A percentile compares a stretch with the other conserved stretches of the same genome.
Evolutionary conservation across 92 coral and sea anemone species (phyloP).

Genomic region (Phenganax subtilis): DNA sequence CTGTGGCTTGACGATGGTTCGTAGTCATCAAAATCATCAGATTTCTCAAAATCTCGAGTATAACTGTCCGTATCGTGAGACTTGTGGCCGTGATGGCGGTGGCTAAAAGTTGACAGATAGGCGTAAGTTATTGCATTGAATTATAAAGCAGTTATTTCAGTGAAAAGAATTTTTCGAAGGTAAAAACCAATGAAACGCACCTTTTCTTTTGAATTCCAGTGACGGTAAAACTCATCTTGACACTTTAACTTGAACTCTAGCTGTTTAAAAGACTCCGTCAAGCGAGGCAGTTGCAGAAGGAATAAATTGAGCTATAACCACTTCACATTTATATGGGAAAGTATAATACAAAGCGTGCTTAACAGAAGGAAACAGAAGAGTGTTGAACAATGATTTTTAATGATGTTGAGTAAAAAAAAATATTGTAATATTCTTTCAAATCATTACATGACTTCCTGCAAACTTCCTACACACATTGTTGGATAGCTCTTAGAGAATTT

Average conservation of each 20-base stretch:
- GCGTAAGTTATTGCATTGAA: no score
- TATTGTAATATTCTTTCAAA: slow-evolving; percentile 10
- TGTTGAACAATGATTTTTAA: slow-evolving; percentile 6
- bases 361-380: not conserved
- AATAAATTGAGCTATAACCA: not conserved
- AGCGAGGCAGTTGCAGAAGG: not conserved
- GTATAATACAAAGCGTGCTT: slow-evolving; percentile 7
- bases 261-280: not conserved
- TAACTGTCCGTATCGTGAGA: not conserved
- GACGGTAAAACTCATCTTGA: slow-evolving; percentile 20
- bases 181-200: not conserved
- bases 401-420: not conserved
- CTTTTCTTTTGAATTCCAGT: slow-evolving; percentile 40
- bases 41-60: slow-evolving; percentile 22
- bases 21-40: slow-evolving; percentile 28
- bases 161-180: no score
- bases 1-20: not conserved
- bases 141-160: no score
- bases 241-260: not conserved
- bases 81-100: not conserved
- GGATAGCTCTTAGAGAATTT: not conserved
- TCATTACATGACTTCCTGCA: not conserved
- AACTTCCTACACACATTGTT: not conserved
- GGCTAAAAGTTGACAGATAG: not conserved
- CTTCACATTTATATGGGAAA: not conserved